Evolutionary conservation across 2,113 vertebrate species (phyloP).

Genomic region (Microtus montanus): DNA sequence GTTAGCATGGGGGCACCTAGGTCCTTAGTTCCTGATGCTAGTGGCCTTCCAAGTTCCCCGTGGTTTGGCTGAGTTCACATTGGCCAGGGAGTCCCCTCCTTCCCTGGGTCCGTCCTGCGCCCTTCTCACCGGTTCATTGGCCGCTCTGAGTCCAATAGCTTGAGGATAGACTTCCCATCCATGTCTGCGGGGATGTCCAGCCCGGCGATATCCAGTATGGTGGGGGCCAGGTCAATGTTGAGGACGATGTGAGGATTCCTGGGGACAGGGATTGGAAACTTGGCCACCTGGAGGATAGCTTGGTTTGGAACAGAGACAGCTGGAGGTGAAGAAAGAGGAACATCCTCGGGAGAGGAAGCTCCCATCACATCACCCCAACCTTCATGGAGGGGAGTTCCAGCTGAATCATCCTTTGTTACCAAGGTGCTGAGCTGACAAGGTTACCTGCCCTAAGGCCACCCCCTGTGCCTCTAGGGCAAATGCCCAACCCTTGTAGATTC

Average conservation of each 20-base stretch:
- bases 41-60: too few relatives aligned
- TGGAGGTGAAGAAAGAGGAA: not conserved
- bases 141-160: slow-evolving; percentile 92
- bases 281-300: not conserved
- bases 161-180: slow-evolving; percentile 99
- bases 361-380: too few relatives aligned
- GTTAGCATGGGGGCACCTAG: not conserved
- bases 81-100: not conserved
- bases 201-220: slow-evolving; percentile 97
- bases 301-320: not conserved
- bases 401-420: accelerated
- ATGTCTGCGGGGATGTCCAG: slow-evolving; percentile 95
- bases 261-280: slow-evolving; percentile 17
- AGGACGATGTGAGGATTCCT: slow-evolving; percentile 96
- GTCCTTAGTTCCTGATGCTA: not conserved
- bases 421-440: accelerated
- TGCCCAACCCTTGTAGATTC: not conserved
- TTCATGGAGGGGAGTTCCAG: not conserved
- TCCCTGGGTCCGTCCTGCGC: accelerated
- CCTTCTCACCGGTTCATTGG: slow-evolving; percentile 92
- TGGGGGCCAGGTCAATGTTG: slow-evolving; percentile 97
- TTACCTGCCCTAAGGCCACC: not conserved
- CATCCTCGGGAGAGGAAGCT: accelerated
- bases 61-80: accelerated
- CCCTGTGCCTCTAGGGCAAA: not conserved